These are phyloP conservation scores for Brachyrhaphis roseni DNA, from an alignment of 2,797 vertebrate genomes.

Conservation along the genomic window DNA sequence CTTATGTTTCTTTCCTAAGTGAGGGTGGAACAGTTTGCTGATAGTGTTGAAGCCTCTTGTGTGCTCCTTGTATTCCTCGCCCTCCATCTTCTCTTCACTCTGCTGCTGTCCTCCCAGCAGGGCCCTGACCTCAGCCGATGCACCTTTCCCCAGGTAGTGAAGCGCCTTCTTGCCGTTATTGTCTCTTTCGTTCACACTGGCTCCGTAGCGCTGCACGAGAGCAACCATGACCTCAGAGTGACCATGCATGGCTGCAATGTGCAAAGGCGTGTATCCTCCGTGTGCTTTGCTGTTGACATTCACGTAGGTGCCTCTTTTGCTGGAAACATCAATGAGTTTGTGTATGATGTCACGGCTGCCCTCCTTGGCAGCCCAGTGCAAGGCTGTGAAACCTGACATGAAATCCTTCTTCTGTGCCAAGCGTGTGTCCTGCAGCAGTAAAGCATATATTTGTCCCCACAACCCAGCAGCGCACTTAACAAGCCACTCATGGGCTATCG, in stretches of 20 bases:
- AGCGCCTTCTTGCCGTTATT: slow-evolving; percentile 90
- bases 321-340: slow-evolving; percentile 81
- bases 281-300: slow-evolving; percentile 87
- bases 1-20: slow-evolving; percentile 84
- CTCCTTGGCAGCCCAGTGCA: slow-evolving; percentile 95
- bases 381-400: slow-evolving; percentile 92
- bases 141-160: slow-evolving; percentile 83
- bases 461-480: slow-evolving; percentile 85
- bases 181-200: slow-evolving; percentile 85
- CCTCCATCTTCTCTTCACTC: slow-evolving; percentile 71
- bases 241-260: slow-evolving; percentile 91
- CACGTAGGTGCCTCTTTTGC: slow-evolving; percentile 71
- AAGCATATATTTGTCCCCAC: slow-evolving; percentile 87
- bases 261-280: slow-evolving; percentile 91
- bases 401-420: slow-evolving; percentile 88
- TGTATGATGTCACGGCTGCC: slow-evolving; percentile 86
- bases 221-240: slow-evolving; percentile 78
- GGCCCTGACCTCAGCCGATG: slow-evolving; percentile 75
- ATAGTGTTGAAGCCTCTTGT: slow-evolving; percentile 84
- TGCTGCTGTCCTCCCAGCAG: slow-evolving; percentile 83
- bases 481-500: slow-evolving; percentile 89
- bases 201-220: slow-evolving; percentile 84
- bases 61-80: slow-evolving; percentile 78
- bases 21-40: slow-evolving; percentile 87
- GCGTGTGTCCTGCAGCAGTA: slow-evolving; percentile 84